These are phyloP conservation scores for Pholis gunnellus DNA, from an alignment of 2,113 vertebrate genomes.

Conservation along the genomic window DNA sequence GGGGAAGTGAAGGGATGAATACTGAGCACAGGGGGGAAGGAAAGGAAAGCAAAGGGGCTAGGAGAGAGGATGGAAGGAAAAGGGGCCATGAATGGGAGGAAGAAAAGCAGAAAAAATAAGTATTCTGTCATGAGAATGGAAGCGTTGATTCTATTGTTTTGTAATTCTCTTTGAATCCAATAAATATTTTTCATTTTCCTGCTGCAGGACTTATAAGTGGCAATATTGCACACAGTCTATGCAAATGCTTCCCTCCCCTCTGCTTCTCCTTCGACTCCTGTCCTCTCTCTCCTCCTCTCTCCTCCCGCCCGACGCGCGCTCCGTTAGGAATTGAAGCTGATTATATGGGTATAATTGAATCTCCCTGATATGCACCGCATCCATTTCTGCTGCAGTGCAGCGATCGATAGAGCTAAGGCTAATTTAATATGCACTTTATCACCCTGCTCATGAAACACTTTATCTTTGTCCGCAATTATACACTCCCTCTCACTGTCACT, in stretches of 20 bases:
- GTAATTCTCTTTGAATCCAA: slow-evolving; percentile 25
- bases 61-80: neutral
- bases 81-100: neutral
- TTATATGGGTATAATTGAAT: slow-evolving; percentile 82
- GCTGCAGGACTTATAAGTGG: slow-evolving; percentile 28
- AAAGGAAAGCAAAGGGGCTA: neutral
- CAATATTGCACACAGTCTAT: slow-evolving; percentile 34
- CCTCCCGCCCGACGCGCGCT: slow-evolving; percentile 35
- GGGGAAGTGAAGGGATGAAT: slow-evolving; percentile 27
- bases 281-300: neutral
- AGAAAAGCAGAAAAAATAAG: neutral
- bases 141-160: slow-evolving; percentile 6
- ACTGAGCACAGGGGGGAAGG: slow-evolving; percentile 6
- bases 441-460: slow-evolving; percentile 71
- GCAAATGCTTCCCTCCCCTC: slow-evolving; percentile 21
- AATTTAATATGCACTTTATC: slow-evolving; percentile 84
- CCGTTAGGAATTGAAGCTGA: slow-evolving; percentile 72
- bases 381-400: slow-evolving; percentile 75
- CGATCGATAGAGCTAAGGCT: slow-evolving; percentile 77
- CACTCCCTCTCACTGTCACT: slow-evolving; percentile 6
- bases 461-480: slow-evolving; percentile 68
- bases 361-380: slow-evolving; percentile 74
- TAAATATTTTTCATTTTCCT: slow-evolving; percentile 37
- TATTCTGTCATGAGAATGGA: neutral
- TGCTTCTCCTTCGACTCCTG: neutral